Conservation (phyloP, 2,113 vertebrate species). For the Machaerirhynchus nigripectus region DNA sequence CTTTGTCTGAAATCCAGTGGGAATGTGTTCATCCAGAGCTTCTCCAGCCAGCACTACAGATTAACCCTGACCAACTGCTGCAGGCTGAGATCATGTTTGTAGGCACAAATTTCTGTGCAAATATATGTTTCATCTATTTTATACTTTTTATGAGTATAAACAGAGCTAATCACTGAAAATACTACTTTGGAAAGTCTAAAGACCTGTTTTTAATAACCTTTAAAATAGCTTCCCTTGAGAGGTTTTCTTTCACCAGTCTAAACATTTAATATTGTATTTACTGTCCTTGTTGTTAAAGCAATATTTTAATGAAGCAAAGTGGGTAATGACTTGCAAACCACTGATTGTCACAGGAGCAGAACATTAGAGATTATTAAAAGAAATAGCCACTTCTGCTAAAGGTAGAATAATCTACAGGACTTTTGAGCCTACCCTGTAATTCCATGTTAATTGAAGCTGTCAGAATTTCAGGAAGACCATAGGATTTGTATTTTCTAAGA, state of each 20-base stretch:
- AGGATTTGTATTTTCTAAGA: not conserved
- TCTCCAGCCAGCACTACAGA: not conserved
- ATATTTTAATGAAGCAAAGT: not conserved
- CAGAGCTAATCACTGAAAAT: not conserved
- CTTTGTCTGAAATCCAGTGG: not conserved
- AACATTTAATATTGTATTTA: slow-evolving; percentile 13
- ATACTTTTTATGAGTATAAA: not conserved
- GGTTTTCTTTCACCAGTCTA: not conserved
- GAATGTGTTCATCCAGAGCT: not conserved
- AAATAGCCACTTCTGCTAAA: not conserved
- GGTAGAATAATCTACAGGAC: not conserved
- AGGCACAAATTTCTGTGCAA: not conserved
- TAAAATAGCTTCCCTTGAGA: not conserved
- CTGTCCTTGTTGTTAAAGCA: not conserved
- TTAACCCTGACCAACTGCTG: not conserved
- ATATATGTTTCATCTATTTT: not conserved
- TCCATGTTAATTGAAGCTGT: not conserved
- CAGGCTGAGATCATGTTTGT: not conserved
- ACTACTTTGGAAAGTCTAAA: not conserved
- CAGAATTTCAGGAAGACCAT: not conserved
- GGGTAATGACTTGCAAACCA: not conserved
- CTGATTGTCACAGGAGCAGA: not conserved
- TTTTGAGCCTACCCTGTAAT: not conserved
- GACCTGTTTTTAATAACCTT: not conserved
- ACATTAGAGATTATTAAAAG: not conserved